Evolutionary conservation across 2,113 vertebrate genomes (phyloP).

Genomic region (Nanorana parkeri): DNA sequence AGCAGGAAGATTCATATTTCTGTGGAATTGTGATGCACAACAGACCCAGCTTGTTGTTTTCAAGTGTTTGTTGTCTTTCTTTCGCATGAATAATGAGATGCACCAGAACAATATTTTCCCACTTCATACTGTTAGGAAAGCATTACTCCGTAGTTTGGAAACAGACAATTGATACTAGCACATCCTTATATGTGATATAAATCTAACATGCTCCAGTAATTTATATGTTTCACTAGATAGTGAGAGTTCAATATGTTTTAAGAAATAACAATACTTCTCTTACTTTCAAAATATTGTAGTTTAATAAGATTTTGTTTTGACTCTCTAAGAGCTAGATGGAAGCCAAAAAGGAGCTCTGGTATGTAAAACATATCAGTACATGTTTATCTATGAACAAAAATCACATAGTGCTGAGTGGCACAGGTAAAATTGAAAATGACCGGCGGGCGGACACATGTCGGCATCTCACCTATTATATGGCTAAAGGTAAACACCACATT

Average conservation of each 20-base stretch:
- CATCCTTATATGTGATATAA: slow-evolving; percentile 85
- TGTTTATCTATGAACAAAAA: too few relatives aligned
- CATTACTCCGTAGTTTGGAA: slow-evolving; percentile 79
- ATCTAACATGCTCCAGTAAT: slow-evolving; percentile 83
- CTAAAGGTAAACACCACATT: too few relatives aligned
- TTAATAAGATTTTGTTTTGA: background rate
- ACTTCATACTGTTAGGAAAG: slow-evolving; percentile 90
- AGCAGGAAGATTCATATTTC: slow-evolving; percentile 24
- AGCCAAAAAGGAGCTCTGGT: too few relatives aligned
- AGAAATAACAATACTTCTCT: slow-evolving; percentile 4
- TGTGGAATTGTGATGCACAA: slow-evolving; percentile 78
- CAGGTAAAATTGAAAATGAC: too few relatives aligned
- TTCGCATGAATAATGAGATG: slow-evolving; percentile 90
- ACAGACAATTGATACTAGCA: slow-evolving; percentile 92
- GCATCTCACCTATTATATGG: too few relatives aligned
- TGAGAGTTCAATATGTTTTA: slow-evolving; percentile 57
- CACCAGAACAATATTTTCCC: slow-evolving; percentile 93
- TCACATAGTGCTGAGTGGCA: too few relatives aligned
- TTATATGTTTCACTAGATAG: slow-evolving; percentile 82
- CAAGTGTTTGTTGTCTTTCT: slow-evolving; percentile 82
- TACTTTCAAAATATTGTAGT: slow-evolving; percentile 14
- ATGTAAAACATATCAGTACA: too few relatives aligned
- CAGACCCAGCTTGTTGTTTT: slow-evolving; percentile 87
- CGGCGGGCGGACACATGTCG: too few relatives aligned
- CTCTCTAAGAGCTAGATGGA: too few relatives aligned